A percentile compares a stretch with the other conserved stretches of the same genome.
phyloP scores from a whole-genome alignment of 1,140 invertebrate species.

The Steinernema feltiae region DNA sequence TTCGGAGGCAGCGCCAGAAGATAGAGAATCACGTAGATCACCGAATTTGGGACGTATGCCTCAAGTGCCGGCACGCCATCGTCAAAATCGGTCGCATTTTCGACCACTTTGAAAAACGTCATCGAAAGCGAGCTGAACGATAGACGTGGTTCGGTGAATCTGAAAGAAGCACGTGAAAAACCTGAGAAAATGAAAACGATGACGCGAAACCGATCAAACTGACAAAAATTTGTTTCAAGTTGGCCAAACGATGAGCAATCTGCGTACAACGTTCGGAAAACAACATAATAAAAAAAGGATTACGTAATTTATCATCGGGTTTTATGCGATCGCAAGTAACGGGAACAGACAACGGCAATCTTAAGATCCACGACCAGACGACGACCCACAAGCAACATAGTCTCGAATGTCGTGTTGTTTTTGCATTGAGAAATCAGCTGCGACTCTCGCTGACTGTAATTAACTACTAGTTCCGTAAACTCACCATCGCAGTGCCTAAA shows the following conservation, averaged over 20 bases:
- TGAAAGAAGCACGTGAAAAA: background rate
- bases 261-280: conserved; percentile 1
- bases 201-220: background rate
- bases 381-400: background rate
- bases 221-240: background rate
- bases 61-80: conserved; percentile 28
- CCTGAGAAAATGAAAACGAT: background rate
- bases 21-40: conserved; percentile 49
- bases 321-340: background rate
- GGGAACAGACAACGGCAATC: background rate
- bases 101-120: conserved; percentile 49
- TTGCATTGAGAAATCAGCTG: conserved; percentile 6
- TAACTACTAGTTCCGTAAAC: background rate
- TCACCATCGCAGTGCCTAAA: background rate
- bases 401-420: background rate
- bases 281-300: conserved; percentile 14
- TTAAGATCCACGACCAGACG: background rate
- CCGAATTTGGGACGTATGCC: conserved; percentile 43
- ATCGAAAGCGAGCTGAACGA: conserved; percentile 12
- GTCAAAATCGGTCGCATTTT: conserved; percentile 29
- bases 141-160: background rate
- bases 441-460: background rate
- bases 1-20: conserved; percentile 49
- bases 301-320: background rate
- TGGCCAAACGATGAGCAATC: background rate